These are phyloP conservation scores for Acarapis woodi DNA, from an alignment of 1,140 invertebrate genomes.

Conservation along the genomic window DNA sequence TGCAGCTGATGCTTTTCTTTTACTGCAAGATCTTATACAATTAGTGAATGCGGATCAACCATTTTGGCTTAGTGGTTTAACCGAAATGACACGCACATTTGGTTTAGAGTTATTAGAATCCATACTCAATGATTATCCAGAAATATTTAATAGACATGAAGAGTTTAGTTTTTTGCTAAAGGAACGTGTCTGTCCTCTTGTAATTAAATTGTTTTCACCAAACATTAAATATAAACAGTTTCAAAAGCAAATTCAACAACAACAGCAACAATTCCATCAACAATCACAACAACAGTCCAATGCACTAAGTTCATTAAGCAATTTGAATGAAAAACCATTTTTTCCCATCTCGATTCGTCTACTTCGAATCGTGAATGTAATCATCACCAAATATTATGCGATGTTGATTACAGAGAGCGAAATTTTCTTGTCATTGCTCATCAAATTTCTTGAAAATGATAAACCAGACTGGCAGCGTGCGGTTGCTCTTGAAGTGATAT, in stretches of 20 bases:
- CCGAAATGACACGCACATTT: constrained; percentile 88
- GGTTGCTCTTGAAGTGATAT: constrained; percentile 72
- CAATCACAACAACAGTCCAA: constrained; percentile 8
- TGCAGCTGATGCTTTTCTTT: constrained; percentile 73
- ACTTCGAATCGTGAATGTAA: constrained; percentile 60
- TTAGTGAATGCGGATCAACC: constrained; percentile 86
- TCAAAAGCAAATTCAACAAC: not conserved
- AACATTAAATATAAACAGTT: constrained; percentile 49
- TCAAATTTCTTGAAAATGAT: constrained; percentile 87
- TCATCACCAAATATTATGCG: constrained; percentile 75
- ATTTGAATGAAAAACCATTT: constrained; percentile 57
- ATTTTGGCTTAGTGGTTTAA: constrained; percentile 72
- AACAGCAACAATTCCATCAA: not conserved
- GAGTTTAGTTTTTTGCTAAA: constrained; percentile 85
- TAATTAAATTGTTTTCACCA: constrained; percentile 90
- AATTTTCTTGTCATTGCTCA: constrained; percentile 82
- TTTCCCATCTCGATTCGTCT: constrained; percentile 88
- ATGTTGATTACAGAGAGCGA: constrained; percentile 85
- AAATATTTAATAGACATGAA: constrained; percentile 71
- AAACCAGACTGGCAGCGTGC: constrained; percentile 84
- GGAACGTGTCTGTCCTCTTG: constrained; percentile 80
- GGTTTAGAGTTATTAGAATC: constrained; percentile 80
- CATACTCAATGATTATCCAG: constrained; percentile 60
- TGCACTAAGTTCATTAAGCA: constrained; percentile 12
- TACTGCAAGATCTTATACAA: constrained; percentile 90